phyloP scores from a whole-genome alignment of 2,113 vertebrate species.

The Isichthys henryi region DNA sequence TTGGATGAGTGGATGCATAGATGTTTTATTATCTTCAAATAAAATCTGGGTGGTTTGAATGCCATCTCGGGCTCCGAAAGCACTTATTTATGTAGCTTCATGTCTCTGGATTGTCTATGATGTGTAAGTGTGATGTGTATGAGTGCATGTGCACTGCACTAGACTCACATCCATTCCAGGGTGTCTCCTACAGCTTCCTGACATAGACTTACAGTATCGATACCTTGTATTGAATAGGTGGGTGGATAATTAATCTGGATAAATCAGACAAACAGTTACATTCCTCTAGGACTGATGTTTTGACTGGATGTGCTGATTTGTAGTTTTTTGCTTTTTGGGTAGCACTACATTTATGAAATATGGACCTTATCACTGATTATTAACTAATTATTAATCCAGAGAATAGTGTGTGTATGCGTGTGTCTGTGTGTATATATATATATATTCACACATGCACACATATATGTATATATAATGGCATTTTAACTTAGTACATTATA shows the following conservation, averaged over 20 bases:
- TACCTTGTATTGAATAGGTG: background rate
- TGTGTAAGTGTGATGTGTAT: background rate
- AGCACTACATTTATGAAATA: background rate
- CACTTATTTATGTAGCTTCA: background rate
- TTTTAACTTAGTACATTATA: background rate
- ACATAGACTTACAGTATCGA: background rate
- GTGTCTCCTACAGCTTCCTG: background rate
- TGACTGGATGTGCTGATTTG: background rate
- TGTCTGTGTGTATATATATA: too few relatives aligned
- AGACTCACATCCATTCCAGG: background rate
- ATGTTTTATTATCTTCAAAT: background rate
- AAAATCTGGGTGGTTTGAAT: background rate
- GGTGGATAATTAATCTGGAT: background rate
- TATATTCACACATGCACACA: fast-evolving
- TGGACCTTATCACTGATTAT: background rate
- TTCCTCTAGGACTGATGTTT: background rate
- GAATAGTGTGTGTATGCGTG: background rate
- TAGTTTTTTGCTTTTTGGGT: background rate
- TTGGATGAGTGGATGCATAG: background rate
- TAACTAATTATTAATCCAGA: background rate
- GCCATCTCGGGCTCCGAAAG: background rate
- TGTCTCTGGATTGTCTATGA: background rate
- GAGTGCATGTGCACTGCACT: background rate
- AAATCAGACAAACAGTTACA: background rate
- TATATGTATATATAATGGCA: background rate